phyloP scores from a whole-genome alignment of 2,113 vertebrate species.

The Strix aluco region DNA sequence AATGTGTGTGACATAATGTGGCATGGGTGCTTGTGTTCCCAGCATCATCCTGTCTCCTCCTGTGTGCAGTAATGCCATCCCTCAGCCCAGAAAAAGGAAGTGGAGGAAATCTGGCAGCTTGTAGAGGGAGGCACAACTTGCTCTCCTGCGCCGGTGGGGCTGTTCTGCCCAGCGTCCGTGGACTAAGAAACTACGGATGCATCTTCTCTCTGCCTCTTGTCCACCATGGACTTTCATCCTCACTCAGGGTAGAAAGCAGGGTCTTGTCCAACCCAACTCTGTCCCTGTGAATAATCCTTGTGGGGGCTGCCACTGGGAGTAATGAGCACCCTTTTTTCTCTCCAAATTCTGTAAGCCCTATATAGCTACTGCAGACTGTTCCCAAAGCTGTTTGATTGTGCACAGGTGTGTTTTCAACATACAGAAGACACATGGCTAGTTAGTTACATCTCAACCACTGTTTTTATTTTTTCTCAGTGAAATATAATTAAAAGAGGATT shows the following conservation, averaged over 20 bases:
- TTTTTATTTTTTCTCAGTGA: not conserved
- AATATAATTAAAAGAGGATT: not conserved
- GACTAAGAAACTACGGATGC: not conserved
- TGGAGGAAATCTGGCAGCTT: not conserved
- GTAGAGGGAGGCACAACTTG: not conserved
- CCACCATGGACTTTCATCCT: not conserved
- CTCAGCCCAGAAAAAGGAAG: not conserved
- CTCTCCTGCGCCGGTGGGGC: rapidly evolving
- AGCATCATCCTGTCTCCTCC: not conserved
- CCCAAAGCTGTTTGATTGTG: not conserved
- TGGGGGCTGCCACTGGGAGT: not conserved
- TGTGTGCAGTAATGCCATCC: rapidly evolving
- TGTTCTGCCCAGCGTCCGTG: not conserved
- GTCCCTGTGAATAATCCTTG: not conserved
- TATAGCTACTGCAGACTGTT: not conserved
- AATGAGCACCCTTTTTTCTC: not conserved
- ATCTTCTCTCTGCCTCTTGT: not conserved
- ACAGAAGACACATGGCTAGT: not conserved
- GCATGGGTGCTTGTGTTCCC: not conserved
- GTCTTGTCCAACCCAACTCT: not conserved
- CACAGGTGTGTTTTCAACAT: not conserved
- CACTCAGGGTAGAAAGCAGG: not conserved
- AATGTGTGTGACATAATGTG: rapidly evolving
- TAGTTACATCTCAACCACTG: not conserved
- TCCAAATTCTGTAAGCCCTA: not conserved